A percentile compares a stretch with the other conserved stretches of the same genome.
Conservation (phyloP, 2,113 vertebrate genomes). For the Oreotrochilus melanogaster region DNA sequence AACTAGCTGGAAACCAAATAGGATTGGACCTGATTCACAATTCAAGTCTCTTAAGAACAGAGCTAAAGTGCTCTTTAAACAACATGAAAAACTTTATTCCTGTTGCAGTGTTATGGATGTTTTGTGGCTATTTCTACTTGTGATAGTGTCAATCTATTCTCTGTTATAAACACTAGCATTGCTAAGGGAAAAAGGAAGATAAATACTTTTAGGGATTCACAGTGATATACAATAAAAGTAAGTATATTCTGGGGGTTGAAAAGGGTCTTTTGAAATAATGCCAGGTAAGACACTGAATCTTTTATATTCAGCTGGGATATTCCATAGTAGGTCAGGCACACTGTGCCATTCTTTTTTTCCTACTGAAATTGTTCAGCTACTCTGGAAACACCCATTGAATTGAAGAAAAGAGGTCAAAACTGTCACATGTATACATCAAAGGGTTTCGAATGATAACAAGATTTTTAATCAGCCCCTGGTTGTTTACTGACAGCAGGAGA, state of each 20-base stretch:
- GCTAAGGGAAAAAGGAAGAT: neutral
- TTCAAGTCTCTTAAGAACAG: neutral
- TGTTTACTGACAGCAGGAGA: conserved; percentile 57
- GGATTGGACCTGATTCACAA: neutral
- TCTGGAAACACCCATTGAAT: conserved; percentile 1
- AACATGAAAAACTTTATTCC: neutral
- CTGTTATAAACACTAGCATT: neutral
- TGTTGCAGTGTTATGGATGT: neutral
- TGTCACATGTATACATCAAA: conserved; percentile 18
- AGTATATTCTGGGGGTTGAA: neutral
- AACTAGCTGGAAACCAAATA: neutral
- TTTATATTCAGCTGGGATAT: conserved; percentile 1
- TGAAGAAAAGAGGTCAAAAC: conserved; percentile 41
- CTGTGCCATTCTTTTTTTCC: neutral
- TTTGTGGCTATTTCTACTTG: neutral
- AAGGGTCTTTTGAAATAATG: neutral
- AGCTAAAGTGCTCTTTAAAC: neutral
- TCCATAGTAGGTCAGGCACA: neutral
- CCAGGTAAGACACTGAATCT: neutral
- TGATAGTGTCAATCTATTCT: neutral
- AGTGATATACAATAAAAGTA: neutral
- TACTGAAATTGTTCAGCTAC: neutral
- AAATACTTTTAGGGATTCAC: neutral
- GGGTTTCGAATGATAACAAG: conserved; percentile 39
- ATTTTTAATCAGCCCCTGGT: conserved; percentile 52